Base-by-base conservation (phyloP, 2,113 vertebrate genomes). In the Megaleporinus macrocephalus region DNA sequence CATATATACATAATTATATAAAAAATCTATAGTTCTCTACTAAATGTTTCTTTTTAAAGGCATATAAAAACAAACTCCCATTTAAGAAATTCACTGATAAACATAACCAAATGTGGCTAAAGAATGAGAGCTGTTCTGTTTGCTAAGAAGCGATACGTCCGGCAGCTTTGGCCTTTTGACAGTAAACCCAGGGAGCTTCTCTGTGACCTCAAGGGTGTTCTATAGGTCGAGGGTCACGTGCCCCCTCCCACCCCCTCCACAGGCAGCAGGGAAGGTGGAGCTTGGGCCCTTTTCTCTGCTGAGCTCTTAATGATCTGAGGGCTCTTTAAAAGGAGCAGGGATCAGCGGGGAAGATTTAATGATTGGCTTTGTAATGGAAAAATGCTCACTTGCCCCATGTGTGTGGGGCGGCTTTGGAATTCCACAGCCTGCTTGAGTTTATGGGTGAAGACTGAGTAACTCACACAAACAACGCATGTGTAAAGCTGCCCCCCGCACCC, bases 361-460 rank as follows among this genome's bases (percentile, higher is more conserved):
- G 90, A 94, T 94, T 92, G 92, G 92, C 89, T 93, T 90, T 93
- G 93, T 94, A 89, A 94, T 95, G 93, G 93, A 82, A 94, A 94
- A 94, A 92, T 89, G 88, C 86, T 87, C 80, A 86, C 91, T 88
- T 80, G 89, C 90, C 88, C 89, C 87, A 88, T 87, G 88, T 36
- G 84, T 80, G 84, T 80, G 76, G 83, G 49, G 76, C 79, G 49
- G 65, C 73, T 76, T 24, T 70, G 80, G 63, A 82, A 76, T 82
- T 76, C 80, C 63, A 44, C 80, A 76, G 72, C 29, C 30, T 68
- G 41, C 29, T 90, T 85, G 87, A 90, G 92, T 85, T 84, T 76
- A 82, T 76, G 73, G 26, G 65, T 47, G 49, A 75, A 81, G 73
- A 59, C 80, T 69, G 51, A 70, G 49, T 30, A 76, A 82, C 73